Evolutionary conservation across 2,888 invertebrate genomes (phyloP).

Genomic region (Xestobium rufovillosum): DNA sequence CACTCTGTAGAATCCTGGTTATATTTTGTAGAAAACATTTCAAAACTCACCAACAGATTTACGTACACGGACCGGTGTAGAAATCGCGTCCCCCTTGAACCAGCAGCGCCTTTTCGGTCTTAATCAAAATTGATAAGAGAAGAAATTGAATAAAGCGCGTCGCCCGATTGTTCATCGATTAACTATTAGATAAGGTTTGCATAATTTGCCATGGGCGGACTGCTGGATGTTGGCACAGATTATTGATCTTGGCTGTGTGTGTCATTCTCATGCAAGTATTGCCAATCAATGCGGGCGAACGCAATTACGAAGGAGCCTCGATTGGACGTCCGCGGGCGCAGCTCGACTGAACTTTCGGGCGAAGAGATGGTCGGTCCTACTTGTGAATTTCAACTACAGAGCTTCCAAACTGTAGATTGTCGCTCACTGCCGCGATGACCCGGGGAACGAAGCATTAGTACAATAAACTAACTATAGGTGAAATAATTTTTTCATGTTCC

Average conservation of each 20-base stretch:
- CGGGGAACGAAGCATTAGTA: too few species aligned
- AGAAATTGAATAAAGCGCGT: too few species aligned
- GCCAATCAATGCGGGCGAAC: slow-evolving; percentile 35
- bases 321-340: slow-evolving; percentile 27
- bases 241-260: slow-evolving; percentile 22
- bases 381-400: neutral
- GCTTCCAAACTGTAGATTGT: slow-evolving; percentile 1
- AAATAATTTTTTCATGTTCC: too few species aligned
- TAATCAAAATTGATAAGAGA: too few species aligned
- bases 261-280: slow-evolving; percentile 32
- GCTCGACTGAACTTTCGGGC: slow-evolving; percentile 4
- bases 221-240: slow-evolving; percentile 26
- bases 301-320: slow-evolving; percentile 33
- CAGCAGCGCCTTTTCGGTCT: too few species aligned
- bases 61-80: too few species aligned
- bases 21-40: too few species aligned
- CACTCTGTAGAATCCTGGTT: too few species aligned
- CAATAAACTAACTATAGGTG: too few species aligned
- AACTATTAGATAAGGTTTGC: slow-evolving; percentile 32
- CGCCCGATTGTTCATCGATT: slow-evolving; percentile 29
- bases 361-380: slow-evolving; percentile 1
- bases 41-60: too few species aligned
- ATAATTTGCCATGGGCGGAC: slow-evolving; percentile 28
- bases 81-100: too few species aligned
- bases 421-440: too few species aligned